A percentile compares a stretch with the other conserved stretches of the same genome.
Conservation (phyloP, 1,140 invertebrate species). For the Zaprionus kolodkinae region DNA sequence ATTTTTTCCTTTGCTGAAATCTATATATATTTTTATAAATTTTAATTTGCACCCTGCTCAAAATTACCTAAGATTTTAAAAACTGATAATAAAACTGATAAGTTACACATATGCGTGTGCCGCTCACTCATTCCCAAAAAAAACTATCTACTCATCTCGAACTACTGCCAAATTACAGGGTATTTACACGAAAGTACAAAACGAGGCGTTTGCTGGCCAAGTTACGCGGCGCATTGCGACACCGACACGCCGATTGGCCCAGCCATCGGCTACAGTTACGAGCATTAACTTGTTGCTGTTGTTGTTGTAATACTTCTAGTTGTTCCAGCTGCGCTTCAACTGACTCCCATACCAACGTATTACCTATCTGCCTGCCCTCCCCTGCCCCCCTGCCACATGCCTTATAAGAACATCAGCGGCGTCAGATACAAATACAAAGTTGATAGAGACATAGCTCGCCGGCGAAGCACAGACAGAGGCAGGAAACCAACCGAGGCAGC, state of each 20-base stretch:
- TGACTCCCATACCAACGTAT: neutral
- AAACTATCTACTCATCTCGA: neutral
- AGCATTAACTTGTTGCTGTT: constrained; percentile 29
- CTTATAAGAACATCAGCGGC: constrained; percentile 26
- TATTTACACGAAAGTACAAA: constrained; percentile 26
- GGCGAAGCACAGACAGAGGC: constrained; percentile 40
- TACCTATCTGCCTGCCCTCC: neutral
- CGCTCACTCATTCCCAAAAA: too few relatives aligned
- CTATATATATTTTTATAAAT: too few relatives aligned
- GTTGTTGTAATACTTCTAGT: neutral
- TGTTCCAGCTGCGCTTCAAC: constrained; percentile 29
- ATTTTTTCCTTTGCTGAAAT: too few relatives aligned
- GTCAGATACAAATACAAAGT: constrained; percentile 46
- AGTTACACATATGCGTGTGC: neutral
- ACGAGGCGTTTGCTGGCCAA: constrained; percentile 37
- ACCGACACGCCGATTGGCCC: constrained; percentile 51
- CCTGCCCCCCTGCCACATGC: neutral
- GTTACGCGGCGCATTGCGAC: constrained; percentile 66
- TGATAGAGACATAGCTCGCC: constrained; percentile 52
- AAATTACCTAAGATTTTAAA: too few relatives aligned
- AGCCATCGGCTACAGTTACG: constrained; percentile 21
- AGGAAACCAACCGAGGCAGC: constrained; percentile 29
- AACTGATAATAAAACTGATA: too few relatives aligned
- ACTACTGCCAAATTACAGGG: constrained; percentile 5
- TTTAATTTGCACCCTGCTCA: too few relatives aligned